Conservation (phyloP, 2,888 invertebrate species). For the Ditula angustiorana region DNA sequence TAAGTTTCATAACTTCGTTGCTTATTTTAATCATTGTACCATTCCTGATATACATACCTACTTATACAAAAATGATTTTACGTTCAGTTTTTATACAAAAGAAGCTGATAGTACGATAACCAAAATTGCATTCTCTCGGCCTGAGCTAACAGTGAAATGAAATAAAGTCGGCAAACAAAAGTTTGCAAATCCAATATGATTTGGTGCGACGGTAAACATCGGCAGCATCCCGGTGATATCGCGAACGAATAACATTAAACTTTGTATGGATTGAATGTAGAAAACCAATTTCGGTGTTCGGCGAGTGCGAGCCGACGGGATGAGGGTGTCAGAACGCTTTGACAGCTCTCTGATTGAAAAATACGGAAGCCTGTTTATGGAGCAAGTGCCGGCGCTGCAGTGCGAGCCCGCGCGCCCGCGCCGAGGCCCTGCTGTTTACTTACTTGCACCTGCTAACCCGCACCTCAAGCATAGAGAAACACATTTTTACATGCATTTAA, state of each 20-base stretch:
- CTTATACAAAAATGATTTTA: too few relatives aligned
- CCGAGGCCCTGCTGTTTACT: conserved; percentile 48
- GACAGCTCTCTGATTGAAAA: conserved; percentile 88
- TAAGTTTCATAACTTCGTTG: too few relatives aligned
- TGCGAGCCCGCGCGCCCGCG: conserved; percentile 47
- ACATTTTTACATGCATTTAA: too few relatives aligned
- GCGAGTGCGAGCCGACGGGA: conserved; percentile 85
- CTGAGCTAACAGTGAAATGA: conserved; percentile 84
- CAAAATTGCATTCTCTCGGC: conserved; percentile 80
- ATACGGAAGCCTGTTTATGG: conserved; percentile 86
- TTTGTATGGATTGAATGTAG: conserved; percentile 86
- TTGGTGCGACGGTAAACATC: conserved; percentile 85
- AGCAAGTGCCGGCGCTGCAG: conserved; percentile 66
- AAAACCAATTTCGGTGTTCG: conserved; percentile 86
- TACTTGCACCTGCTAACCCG: too few relatives aligned
- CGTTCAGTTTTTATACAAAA: conserved; percentile 45
- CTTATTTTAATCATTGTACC: too few relatives aligned
- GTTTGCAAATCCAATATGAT: conserved; percentile 86
- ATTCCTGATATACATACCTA: too few relatives aligned
- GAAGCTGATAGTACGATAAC: conserved; percentile 69
- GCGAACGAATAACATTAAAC: conserved; percentile 86
- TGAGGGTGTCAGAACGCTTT: conserved; percentile 87
- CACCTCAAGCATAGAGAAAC: too few relatives aligned
- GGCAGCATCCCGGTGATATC: conserved; percentile 85
- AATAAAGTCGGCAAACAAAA: conserved; percentile 86